Percentiles rank a stretch among this genome's conserved stretches.
phyloP scores from a whole-genome alignment of 2,113 vertebrate genomes.

The Paratilapia polleni region DNA sequence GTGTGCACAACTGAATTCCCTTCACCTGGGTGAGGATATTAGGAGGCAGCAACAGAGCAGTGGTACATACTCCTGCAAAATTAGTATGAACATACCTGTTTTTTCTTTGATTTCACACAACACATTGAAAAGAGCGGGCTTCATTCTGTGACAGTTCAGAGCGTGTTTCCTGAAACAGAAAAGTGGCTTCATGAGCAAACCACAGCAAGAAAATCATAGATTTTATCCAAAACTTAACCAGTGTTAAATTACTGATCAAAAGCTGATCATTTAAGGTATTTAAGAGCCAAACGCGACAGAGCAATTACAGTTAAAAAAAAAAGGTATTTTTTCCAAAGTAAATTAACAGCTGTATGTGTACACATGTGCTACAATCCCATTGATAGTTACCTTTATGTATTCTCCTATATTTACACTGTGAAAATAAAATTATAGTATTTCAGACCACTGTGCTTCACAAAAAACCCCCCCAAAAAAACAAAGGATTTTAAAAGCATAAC shows the following conservation, averaged over 20 bases:
- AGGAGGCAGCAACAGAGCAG: not conserved
- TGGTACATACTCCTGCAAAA: not conserved
- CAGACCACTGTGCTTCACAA: not conserved
- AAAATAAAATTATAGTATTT: not conserved
- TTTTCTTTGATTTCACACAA: constrained; percentile 99
- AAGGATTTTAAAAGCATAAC: not conserved
- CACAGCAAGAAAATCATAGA: not conserved
- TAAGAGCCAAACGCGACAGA: not conserved
- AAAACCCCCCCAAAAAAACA: not conserved
- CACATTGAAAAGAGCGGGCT: constrained; percentile 98
- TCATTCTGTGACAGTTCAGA: constrained; percentile 99
- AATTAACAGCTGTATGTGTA: not conserved
- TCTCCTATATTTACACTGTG: not conserved
- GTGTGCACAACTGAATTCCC: not conserved
- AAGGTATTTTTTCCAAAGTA: too few relatives aligned
- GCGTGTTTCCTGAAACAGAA: constrained; percentile 94
- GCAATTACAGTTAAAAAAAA: not conserved
- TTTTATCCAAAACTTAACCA: not conserved
- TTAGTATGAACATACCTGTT: constrained; percentile 87
- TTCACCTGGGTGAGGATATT: not conserved
- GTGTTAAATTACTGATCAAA: not conserved
- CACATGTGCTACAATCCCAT: not conserved
- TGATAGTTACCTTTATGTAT: not conserved
- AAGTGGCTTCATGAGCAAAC: constrained; percentile 36
- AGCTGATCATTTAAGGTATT: not conserved